Conservation (phyloP, 2,888 invertebrate genomes). For the Ennomos quercinarius region DNA sequence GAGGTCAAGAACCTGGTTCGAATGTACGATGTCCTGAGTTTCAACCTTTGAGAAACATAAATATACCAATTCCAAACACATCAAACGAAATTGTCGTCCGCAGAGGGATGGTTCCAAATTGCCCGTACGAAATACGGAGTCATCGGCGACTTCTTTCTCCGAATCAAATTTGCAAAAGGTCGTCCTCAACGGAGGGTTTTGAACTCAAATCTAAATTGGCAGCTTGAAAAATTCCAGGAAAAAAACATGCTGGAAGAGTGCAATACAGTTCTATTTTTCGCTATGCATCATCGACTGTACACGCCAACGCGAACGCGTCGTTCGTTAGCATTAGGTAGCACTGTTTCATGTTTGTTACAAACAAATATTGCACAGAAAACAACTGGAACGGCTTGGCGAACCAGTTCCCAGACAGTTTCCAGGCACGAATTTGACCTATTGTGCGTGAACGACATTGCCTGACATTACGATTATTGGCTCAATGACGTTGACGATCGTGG, state of each 20-base stretch:
- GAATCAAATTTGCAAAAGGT: slow-evolving; percentile 35
- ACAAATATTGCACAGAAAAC: slow-evolving; percentile 31
- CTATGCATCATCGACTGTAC: slow-evolving; percentile 41
- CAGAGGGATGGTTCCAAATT: slow-evolving; percentile 15
- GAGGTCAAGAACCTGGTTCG: slow-evolving; percentile 35
- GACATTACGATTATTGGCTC: slow-evolving; percentile 28
- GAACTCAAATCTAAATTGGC: slow-evolving; percentile 39
- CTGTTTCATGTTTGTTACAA: no score
- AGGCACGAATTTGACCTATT: slow-evolving; percentile 33
- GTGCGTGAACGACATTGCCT: slow-evolving; percentile 17
- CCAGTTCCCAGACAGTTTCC: slow-evolving; percentile 10
- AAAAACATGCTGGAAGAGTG: slow-evolving; percentile 38
- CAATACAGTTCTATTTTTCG: slow-evolving; percentile 43
- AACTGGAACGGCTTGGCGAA: slow-evolving; percentile 22
- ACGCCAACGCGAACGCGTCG: slow-evolving; percentile 40
- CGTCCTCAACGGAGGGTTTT: slow-evolving; percentile 26
- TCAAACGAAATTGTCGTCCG: slow-evolving; percentile 20
- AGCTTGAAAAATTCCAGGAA: slow-evolving; percentile 35
- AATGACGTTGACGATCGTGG: slow-evolving; percentile 8
- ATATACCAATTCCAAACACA: slow-evolving; percentile 28
- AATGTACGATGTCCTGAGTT: slow-evolving; percentile 5
- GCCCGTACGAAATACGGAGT: slow-evolving; percentile 5
- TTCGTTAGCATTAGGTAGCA: slow-evolving; percentile 32
- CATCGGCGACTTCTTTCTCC: slow-evolving; percentile 19
- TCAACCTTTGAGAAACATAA: slow-evolving; percentile 7